These are phyloP conservation scores for Spodoptera litura DNA, from an alignment of 1,140 invertebrate species.

Conservation along the genomic window DNA sequence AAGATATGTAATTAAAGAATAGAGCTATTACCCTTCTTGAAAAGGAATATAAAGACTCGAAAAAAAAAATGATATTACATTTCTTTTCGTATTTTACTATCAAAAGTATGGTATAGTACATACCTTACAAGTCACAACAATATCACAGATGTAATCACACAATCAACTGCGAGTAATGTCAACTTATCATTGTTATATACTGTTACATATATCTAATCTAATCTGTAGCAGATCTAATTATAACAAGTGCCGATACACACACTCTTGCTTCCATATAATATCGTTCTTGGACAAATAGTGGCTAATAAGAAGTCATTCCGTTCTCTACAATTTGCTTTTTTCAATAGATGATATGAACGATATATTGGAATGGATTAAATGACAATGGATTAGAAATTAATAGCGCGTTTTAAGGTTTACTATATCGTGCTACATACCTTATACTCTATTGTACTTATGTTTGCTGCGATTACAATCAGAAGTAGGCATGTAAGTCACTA, in stretches of 20 bases:
- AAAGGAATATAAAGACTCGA: too few relatives aligned
- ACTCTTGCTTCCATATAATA: neutral
- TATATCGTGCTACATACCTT: too few relatives aligned
- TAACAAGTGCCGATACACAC: conserved; percentile 24
- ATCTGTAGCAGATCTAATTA: conserved; percentile 11
- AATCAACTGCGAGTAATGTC: neutral
- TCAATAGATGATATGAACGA: too few relatives aligned
- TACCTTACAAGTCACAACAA: neutral
- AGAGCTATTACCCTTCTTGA: too few relatives aligned
- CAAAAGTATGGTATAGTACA: neutral
- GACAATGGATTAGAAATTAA: neutral
- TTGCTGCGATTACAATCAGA: too few relatives aligned
- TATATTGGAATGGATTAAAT: neutral
- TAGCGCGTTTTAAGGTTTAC: neutral
- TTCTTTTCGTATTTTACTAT: too few relatives aligned
- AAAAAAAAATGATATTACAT: too few relatives aligned
- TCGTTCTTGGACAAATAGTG: neutral
- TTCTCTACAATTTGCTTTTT: too few relatives aligned
- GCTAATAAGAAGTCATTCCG: too few relatives aligned
- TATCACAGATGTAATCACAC: conserved; percentile 27
- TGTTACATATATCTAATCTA: conserved; percentile 30
- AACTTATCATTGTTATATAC: conserved; percentile 26
- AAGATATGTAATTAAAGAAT: too few relatives aligned
- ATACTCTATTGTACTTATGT: too few relatives aligned
- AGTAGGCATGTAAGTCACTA: too few relatives aligned